Conservation (phyloP, 2,113 vertebrate genomes). For the Loxodonta africana region DNA sequence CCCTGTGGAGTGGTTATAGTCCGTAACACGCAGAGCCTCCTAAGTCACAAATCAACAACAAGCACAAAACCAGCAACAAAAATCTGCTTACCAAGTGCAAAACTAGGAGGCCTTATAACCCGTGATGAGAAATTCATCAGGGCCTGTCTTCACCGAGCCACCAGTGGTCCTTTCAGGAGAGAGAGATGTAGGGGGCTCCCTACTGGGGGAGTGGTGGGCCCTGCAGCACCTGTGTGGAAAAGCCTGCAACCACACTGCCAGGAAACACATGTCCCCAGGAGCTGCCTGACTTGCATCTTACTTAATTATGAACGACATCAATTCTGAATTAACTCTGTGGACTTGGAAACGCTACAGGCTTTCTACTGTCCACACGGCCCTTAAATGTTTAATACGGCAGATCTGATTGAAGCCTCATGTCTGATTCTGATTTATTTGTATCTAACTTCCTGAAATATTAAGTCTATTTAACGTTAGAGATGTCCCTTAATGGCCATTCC, state of each 20-base stretch:
- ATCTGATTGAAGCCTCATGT: rapidly evolving
- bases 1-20: too few relatives aligned
- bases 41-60: too few relatives aligned
- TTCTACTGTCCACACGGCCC: too few relatives aligned
- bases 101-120: too few relatives aligned
- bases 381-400: rapidly evolving
- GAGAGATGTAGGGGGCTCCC: not conserved
- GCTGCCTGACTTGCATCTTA: not conserved
- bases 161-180: not conserved
- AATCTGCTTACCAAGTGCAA: too few relatives aligned
- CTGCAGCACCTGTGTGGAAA: rapidly evolving
- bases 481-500: not conserved
- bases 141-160: not conserved
- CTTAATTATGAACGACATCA: too few relatives aligned
- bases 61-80: too few relatives aligned
- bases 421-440: not conserved
- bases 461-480: not conserved
- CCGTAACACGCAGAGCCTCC: too few relatives aligned
- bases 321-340: not conserved
- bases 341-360: not conserved
- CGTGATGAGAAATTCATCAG: too few relatives aligned
- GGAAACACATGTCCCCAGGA: not conserved
- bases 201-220: too few relatives aligned
- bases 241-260: too few relatives aligned
- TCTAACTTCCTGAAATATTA: not conserved